phyloP scores from a whole-genome alignment of 2,888 invertebrate genomes.

The Arrhopalites spinosus region DNA sequence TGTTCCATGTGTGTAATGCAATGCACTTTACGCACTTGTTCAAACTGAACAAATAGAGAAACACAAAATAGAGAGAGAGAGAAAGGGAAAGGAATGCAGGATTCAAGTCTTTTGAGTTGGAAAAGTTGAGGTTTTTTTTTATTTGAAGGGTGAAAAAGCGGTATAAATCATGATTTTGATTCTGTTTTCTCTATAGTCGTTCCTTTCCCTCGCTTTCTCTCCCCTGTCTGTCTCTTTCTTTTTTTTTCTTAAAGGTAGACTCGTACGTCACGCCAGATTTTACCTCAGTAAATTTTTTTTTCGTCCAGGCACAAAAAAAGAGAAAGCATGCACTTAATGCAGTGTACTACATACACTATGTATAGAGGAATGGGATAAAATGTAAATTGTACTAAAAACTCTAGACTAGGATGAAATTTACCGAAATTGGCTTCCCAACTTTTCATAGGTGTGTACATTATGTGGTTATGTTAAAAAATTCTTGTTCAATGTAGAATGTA shows the following conservation, averaged over 20 bases:
- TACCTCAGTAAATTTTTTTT: conserved; percentile 6
- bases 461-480: no score
- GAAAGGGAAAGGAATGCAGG: conserved; percentile 22
- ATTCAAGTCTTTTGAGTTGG: conserved; percentile 43
- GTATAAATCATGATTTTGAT: conserved; percentile 45
- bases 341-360: no score
- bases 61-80: background rate
- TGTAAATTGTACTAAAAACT: no score
- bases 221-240: background rate
- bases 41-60: background rate
- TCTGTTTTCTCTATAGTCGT: conserved; percentile 9
- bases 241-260: no score
- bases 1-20: conserved; percentile 7
- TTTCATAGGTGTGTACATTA: no score
- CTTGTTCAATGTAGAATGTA: no score
- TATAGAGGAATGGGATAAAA: no score
- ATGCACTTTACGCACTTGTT: background rate
- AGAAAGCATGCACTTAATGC: background rate
- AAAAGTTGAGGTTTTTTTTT: conserved; percentile 45
- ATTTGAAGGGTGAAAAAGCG: conserved; percentile 47
- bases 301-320: background rate
- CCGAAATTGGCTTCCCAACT: no score
- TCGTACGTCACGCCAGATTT: background rate
- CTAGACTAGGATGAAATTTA: no score
- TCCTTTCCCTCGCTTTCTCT: background rate